These are phyloP conservation scores for Maniola hyperantus DNA, from an alignment of 2,888 invertebrate genomes.

Conservation along the genomic window DNA sequence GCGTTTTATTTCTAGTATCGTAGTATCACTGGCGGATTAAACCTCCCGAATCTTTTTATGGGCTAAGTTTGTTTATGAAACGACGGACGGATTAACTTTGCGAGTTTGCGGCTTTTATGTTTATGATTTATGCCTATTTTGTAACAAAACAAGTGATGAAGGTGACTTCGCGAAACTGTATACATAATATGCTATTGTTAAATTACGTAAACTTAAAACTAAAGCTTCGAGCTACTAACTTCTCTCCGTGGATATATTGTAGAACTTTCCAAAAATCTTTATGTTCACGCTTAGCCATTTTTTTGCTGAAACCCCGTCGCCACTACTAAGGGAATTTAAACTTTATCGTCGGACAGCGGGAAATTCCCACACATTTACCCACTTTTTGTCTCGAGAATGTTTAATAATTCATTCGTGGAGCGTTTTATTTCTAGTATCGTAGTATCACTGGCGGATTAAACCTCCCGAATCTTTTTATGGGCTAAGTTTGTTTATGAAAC, in stretches of 20 bases:
- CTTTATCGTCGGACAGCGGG: slow-evolving; percentile 20
- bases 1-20: slow-evolving; percentile 28
- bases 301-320: slow-evolving; percentile 7
- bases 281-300: slow-evolving; percentile 3
- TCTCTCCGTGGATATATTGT: too few species aligned
- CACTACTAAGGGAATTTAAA: slow-evolving; percentile 23
- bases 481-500: slow-evolving; percentile 26
- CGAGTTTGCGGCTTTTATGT: background rate
- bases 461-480: slow-evolving; percentile 29
- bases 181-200: background rate
- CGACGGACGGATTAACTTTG: slow-evolving; percentile 15
- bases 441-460: slow-evolving; percentile 26
- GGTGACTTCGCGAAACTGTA: background rate
- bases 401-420: slow-evolving; percentile 31
- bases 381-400: slow-evolving; percentile 24
- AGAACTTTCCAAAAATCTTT: background rate
- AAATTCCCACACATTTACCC: slow-evolving; percentile 7
- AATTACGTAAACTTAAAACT: too few species aligned
- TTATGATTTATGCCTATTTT: background rate
- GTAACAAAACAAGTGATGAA: background rate
- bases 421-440: slow-evolving; percentile 29
- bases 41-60: slow-evolving; percentile 30
- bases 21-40: slow-evolving; percentile 26
- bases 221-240: too few species aligned
- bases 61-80: slow-evolving; percentile 25